Evolutionary conservation across 1,140 invertebrate species (phyloP).

Genomic region (Atta texana): DNA sequence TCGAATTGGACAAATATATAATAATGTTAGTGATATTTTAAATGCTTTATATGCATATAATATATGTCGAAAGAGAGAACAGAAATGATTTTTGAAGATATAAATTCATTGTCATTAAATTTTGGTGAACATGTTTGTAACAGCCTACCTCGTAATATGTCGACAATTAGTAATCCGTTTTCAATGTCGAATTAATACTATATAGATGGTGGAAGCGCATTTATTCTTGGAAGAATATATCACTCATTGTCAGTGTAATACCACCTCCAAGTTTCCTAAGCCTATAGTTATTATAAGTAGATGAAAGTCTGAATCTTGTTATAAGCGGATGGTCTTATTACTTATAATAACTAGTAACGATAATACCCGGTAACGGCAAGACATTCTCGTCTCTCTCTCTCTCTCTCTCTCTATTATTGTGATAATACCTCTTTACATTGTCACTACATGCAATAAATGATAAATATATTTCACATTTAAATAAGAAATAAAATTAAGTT

Average conservation of each 20-base stretch:
- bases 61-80: neutral
- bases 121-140: neutral
- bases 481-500: neutral
- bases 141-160: neutral
- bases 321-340: slow-evolving; percentile 57
- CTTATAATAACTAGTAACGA: slow-evolving; percentile 55
- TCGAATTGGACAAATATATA: neutral
- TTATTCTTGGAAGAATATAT: slow-evolving; percentile 2
- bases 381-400: neutral
- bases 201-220: slow-evolving; percentile 1
- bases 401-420: neutral
- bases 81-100: neutral
- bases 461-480: neutral
- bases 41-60: neutral
- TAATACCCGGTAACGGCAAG: slow-evolving; percentile 14
- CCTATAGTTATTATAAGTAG: slow-evolving; percentile 51
- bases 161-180: neutral
- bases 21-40: slow-evolving; percentile 1
- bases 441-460: neutral
- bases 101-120: neutral
- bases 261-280: slow-evolving; percentile 25
- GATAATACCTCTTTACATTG: slow-evolving; percentile 20
- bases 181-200: neutral
- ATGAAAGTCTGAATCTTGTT: slow-evolving; percentile 55
- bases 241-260: slow-evolving; percentile 19